Base-by-base conservation (phyloP, 2,888 invertebrate genomes). In the Drosophila incognita region DNA sequence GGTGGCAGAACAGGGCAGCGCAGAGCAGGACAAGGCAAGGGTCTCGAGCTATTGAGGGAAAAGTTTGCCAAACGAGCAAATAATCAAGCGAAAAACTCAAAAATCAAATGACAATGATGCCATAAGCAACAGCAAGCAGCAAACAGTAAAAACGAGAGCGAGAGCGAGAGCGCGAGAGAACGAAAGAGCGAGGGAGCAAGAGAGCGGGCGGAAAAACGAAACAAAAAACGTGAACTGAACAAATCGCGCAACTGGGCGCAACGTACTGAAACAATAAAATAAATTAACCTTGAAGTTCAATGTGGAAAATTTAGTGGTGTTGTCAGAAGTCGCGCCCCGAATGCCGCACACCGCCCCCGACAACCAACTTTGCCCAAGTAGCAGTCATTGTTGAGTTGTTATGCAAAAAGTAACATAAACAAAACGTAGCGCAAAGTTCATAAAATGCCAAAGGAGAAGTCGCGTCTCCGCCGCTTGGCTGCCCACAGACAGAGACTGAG, bases 221-320 rank as follows among this genome's bases (percentile, higher is more conserved):
- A 31, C 46, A 24, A 4, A 38, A 52, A 35, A 51, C 40, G 27
- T 51, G 38, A 58, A 58, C 35, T 40, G 42, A 54, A 58, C 29
- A 48, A 52, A 46, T 58, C 46, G 65, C 56, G 33, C 61, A 63
- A 71, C 52, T 51, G 48, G 69, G 76, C 63, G 65, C 63, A 78
- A 69, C 52, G 69, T 52, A 64, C 35, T 58, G 69, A 69, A 74
- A 75, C 74, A 85, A 76, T 87, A 82, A 87, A 87, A 81, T 88
- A 85, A 84, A 84, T 84, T 82, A 87, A 81, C 81, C 83, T 81
- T 82, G 70, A 75, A 83, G 86, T 83, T 85, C 81, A 74, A 81
- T 85, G 80, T 64, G 62, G 73, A 71, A 80, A 66, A 69, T 66
- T 69, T 78, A 77, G 61, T 78, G 58, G 38, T 49, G 67, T 49